Evolutionary conservation across 1,140 invertebrate species (phyloP).

Genomic region (Drosophila santomea): DNA sequence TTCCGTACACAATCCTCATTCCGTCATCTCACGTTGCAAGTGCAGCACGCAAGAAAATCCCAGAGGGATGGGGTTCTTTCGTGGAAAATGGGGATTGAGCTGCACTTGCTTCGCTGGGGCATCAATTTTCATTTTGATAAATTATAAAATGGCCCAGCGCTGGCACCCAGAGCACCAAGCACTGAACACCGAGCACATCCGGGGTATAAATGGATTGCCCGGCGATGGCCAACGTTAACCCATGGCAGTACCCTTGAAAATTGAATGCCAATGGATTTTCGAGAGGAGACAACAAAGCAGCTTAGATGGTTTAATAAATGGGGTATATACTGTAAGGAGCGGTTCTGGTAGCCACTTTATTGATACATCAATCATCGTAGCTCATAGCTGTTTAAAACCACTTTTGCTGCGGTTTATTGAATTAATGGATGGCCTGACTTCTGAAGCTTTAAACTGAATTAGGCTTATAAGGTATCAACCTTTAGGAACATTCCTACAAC

Average conservation of each 20-base stretch:
- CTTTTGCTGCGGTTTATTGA: slow-evolving; percentile 37
- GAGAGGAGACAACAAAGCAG: slow-evolving; percentile 18
- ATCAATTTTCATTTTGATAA: slow-evolving; percentile 83
- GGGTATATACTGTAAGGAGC: slow-evolving; percentile 1
- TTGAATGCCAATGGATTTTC: slow-evolving; percentile 26
- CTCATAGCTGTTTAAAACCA: slow-evolving; percentile 11
- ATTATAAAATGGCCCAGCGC: slow-evolving; percentile 73
- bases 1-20: neutral
- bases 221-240: slow-evolving; percentile 51
- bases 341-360: slow-evolving; percentile 18
- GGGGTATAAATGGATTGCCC: slow-evolving; percentile 67
- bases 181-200: slow-evolving; percentile 24
- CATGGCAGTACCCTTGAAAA: slow-evolving; percentile 48
- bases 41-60: slow-evolving; percentile 25
- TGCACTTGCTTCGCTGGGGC: slow-evolving; percentile 60
- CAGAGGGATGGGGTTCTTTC: neutral
- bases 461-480: no score
- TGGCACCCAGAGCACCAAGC: slow-evolving; percentile 32
- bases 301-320: slow-evolving; percentile 41
- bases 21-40: neutral
- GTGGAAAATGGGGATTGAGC: slow-evolving; percentile 31
- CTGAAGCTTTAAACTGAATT: neutral
- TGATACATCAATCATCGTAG: slow-evolving; percentile 43
- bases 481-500: no score
- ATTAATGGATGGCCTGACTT: slow-evolving; percentile 11